phyloP scores from a whole-genome alignment of 2,888 invertebrate genomes.

The Magallana nippona region DNA sequence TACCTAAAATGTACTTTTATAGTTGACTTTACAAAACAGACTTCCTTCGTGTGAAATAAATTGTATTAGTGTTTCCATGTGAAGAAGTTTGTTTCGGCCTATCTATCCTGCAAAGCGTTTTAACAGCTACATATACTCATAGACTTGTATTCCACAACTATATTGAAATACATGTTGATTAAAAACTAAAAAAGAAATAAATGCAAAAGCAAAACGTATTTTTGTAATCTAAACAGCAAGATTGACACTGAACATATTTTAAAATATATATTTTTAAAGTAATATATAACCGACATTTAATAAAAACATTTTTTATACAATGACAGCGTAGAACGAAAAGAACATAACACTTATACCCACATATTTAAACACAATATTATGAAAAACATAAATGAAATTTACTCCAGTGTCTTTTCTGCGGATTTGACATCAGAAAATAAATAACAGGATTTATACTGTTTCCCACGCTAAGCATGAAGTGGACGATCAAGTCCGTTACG shows the following conservation, averaged over 20 bases:
- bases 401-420: constrained; percentile 3
- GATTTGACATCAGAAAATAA: constrained; percentile 20
- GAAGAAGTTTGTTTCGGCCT: no score
- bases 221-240: no score
- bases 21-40: no score
- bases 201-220: background rate
- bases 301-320: background rate
- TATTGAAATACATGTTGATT: background rate
- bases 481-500: constrained; percentile 15
- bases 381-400: constrained; percentile 25
- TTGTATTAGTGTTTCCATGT: no score
- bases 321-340: background rate
- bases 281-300: background rate
- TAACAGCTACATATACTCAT: no score
- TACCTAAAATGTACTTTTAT: no score
- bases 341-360: background rate
- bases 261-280: no score
- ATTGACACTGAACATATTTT: no score
- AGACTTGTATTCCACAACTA: background rate
- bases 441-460: constrained; percentile 25
- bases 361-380: background rate
- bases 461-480: background rate
- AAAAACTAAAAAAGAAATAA: background rate
- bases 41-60: no score
- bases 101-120: no score